Conservation (phyloP, 2,888 invertebrate species). For the Oxyteleia sp. region DNA sequence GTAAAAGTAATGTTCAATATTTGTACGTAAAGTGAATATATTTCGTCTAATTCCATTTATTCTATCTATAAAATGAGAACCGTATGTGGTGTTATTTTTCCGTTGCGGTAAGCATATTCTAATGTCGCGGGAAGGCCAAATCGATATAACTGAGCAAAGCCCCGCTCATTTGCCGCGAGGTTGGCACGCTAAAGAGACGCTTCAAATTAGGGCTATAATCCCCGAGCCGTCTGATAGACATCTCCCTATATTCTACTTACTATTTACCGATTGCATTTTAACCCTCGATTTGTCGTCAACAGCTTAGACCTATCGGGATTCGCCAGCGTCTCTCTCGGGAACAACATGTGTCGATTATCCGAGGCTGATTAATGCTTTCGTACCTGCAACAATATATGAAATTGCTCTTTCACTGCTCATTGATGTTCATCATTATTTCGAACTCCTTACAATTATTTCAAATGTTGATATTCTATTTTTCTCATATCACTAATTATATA, state of each 20-base stretch:
- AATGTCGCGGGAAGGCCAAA: constrained; percentile 39
- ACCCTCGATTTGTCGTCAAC: constrained; percentile 88
- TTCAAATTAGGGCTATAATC: constrained; percentile 88
- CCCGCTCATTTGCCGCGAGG: constrained; percentile 72
- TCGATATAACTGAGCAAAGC: constrained; percentile 54
- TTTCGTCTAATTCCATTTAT: neutral
- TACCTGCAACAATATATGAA: too few species aligned
- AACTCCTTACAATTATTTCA: too few species aligned
- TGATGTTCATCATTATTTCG: too few species aligned
- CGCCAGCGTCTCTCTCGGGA: constrained; percentile 16
- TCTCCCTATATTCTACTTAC: constrained; percentile 78
- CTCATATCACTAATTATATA: too few species aligned
- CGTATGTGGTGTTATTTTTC: constrained; percentile 31
- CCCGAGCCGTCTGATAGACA: constrained; percentile 83
- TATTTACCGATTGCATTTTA: constrained; percentile 87
- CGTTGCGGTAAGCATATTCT: constrained; percentile 17
- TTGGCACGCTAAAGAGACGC: constrained; percentile 72
- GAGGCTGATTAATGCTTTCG: too few species aligned
- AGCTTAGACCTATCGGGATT: constrained; percentile 86
- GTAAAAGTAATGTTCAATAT: too few species aligned
- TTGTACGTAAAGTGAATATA: too few species aligned
- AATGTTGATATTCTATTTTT: too few species aligned
- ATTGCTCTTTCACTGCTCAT: too few species aligned
- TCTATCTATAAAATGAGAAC: neutral
- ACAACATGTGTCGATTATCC: constrained; percentile 43